Evolutionary conservation across 2,797 vertebrate genomes (phyloP), one percentile per base, ranked within the genome.

Genomic region (Anabas testudineus): DNA sequence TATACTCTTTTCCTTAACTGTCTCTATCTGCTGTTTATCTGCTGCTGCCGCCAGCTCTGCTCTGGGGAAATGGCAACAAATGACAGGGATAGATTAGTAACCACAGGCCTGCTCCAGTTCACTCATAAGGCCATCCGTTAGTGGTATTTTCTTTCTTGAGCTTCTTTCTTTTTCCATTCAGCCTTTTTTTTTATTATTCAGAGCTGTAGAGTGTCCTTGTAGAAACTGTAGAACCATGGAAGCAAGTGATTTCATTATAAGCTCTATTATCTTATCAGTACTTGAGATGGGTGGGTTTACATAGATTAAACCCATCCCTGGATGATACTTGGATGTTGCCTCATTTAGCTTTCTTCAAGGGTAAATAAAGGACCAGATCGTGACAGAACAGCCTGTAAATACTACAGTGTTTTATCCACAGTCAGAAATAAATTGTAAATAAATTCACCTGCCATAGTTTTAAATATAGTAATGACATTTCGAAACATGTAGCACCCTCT

Each of bases 51-150:
- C 67, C 89, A 89, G 87, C 88, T 72, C 86, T 83, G 76, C 87
- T 85, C 89, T 93, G 86, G 93, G 94, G 93, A 94, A 95, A 94
- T 93, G 87, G 92, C 84, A 86, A 85, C 90, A 92, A 94, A 94
- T 94, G 94, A 91, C 87, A 41, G 78, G 65, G 83, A 91, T 65
- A 93, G 93, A 95, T 94, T 94, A 94, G 90, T 82, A 91, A 94
- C 93, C 94, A 94, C 93, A 93, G 90, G 87, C 87, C 80, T 60
- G 76, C 81, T 85, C 72, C 82, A 65, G 82, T 78, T 86, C 82
- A 68, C 78, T 90, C 70, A 51, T 78, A 76, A 66, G 62, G 71
- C 75, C 81, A 81, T 91, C 90, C 85, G 90, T 92, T 94, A 80
- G 75, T 58, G 70, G 65, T 70, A 71, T 32, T 76, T 53, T 67